Evolutionary conservation across 2,888 invertebrate species (phyloP), one percentile per base, ranked within the genome.

Genomic region (Athalia rosae): DNA sequence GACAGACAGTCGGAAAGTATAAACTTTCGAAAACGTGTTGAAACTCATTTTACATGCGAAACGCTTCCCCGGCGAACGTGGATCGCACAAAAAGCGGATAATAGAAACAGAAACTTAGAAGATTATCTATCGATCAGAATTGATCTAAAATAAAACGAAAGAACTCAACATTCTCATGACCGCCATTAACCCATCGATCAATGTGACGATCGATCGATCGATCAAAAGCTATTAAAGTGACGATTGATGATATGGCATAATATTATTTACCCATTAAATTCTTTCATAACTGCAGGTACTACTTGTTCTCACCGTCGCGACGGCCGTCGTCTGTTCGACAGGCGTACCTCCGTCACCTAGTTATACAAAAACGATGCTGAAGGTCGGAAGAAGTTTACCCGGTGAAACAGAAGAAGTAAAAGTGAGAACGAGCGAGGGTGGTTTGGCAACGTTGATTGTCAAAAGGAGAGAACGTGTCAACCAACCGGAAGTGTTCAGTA

Each of bases 361-460:
- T 77, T 91, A 94, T 62, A 93, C 95, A 41, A 91, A 95, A 79
- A 95, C 95, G 0, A 94, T 95, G 87, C 91, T 95, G 62, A 95
- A 95, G 87, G 95, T 95, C 28, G 94, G 95, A 2, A 92, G 96
- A 79, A 95, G 95, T 86, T 91, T 96, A 13, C 95, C 96, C 0
- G 94, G 94, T 43, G 93, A 94, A 80, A 95, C 94, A 66, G 94
- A 95, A 86, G 95, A 95, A 53, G 90, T 96, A 61, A 95, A 94
- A 85, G 95, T 96, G 0, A 92, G 94, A 84, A 95, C 95, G 0
- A 94, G 93, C 85, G 93, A 94, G 41, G 96, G 96, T 3, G 94
- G 93, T 79, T 90, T 95, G 43, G 95, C 96, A 0, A 95, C 95
- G 83, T 90, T 96, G 9, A 94, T 95, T 62, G 95, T 95, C 4